Evolutionary conservation across 1,140 invertebrate genomes (phyloP).

Genomic region (Drosophila pseudoananassae): DNA sequence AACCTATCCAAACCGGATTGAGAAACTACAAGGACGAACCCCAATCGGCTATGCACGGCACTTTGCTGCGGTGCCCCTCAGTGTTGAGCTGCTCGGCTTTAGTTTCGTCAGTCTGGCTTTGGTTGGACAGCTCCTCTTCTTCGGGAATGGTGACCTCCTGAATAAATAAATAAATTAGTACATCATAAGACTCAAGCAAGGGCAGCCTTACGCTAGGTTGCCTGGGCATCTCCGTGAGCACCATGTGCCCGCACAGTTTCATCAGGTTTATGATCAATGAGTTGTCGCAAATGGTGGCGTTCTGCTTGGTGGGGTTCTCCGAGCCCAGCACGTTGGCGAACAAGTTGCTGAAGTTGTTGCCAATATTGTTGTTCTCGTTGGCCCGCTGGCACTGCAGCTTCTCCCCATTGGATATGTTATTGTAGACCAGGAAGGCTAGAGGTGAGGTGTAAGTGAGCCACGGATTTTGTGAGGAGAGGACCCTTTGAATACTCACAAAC

Average conservation of each 20-base stretch:
- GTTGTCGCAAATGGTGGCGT: slow-evolving; percentile 86
- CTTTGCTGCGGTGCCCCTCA: slow-evolving; percentile 83
- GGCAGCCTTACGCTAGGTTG: slow-evolving; percentile 60
- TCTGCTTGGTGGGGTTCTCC: slow-evolving; percentile 85
- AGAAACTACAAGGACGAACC: slow-evolving; percentile 73
- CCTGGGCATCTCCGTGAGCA: slow-evolving; percentile 87
- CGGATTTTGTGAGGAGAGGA: background rate
- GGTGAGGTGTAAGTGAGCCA: background rate
- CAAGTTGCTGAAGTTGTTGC: slow-evolving; percentile 86
- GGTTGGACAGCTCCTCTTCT: slow-evolving; percentile 80
- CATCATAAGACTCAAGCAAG: no score
- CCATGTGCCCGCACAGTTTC: slow-evolving; percentile 88
- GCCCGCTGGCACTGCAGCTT: slow-evolving; percentile 85
- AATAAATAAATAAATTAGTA: background rate
- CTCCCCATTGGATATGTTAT: slow-evolving; percentile 87
- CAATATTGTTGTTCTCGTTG: slow-evolving; percentile 82
- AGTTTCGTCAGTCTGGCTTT: slow-evolving; percentile 91
- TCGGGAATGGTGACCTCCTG: slow-evolving; percentile 81
- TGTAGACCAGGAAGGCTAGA: slow-evolving; percentile 86
- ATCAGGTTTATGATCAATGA: slow-evolving; percentile 89
- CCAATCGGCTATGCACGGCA: slow-evolving; percentile 90
- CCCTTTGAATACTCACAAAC: slow-evolving; percentile 85
- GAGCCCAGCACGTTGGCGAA: slow-evolving; percentile 89
- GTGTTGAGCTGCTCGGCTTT: slow-evolving; percentile 89
- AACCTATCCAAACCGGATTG: background rate